phyloP scores from a whole-genome alignment of 2,797 vertebrate genomes.

The Myiotriccus ornatus region DNA sequence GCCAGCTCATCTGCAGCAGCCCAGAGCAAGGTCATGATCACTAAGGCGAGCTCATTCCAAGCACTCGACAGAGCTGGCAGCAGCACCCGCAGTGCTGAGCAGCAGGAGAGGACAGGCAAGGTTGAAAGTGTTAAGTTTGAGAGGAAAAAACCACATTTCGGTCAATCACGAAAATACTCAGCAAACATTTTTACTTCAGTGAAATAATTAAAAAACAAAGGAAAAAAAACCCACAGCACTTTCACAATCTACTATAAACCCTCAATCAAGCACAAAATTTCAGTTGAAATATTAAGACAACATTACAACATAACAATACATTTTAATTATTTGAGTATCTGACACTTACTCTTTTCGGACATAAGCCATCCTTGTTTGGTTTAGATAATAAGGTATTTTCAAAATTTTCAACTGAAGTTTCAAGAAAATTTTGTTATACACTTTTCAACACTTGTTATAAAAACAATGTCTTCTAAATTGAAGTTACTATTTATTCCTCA shows the following conservation, averaged over 20 bases:
- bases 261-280: not conserved
- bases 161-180: not conserved
- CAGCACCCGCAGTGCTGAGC: fast-evolving
- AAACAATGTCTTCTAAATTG: not conserved
- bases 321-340: not conserved
- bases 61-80: not conserved
- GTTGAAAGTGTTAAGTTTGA: not conserved
- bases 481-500: not conserved
- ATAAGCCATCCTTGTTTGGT: not conserved
- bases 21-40: not conserved
- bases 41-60: not conserved
- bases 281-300: not conserved
- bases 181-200: not conserved
- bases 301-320: not conserved
- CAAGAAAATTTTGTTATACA: not conserved
- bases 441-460: not conserved
- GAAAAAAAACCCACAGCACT: fast-evolving
- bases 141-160: not conserved
- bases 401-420: not conserved
- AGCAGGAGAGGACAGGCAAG: fast-evolving
- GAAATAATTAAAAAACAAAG: not conserved
- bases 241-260: not conserved
- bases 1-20: not conserved
- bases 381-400: not conserved
- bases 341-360: not conserved